These are phyloP conservation scores for Pterois miles DNA, from an alignment of 2,797 vertebrate species.

Conservation along the genomic window DNA sequence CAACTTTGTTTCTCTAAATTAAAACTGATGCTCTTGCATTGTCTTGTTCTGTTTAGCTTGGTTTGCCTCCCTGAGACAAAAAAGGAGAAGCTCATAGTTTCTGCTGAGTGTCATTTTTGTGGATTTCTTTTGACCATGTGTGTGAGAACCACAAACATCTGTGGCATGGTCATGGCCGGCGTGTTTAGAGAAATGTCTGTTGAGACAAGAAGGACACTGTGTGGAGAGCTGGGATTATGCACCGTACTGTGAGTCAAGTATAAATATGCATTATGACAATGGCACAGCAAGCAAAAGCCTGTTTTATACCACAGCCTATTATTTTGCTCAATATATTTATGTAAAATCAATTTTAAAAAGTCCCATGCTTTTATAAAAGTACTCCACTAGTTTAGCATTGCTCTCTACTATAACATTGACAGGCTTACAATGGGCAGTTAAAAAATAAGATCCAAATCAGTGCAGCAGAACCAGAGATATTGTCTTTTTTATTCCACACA, in stretches of 20 bases:
- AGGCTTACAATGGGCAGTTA: not conserved
- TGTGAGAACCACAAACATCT: constrained; percentile 61
- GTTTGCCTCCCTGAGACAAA: constrained; percentile 2
- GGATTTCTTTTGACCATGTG: constrained; percentile 50
- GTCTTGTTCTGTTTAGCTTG: constrained; percentile 2
- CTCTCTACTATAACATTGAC: not conserved
- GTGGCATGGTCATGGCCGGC: constrained; percentile 13
- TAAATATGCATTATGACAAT: not conserved
- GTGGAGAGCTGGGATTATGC: not conserved
- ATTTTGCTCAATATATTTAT: not conserved
- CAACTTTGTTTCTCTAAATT: constrained; percentile 36
- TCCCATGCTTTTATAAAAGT: not conserved
- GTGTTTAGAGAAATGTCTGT: constrained; percentile 4
- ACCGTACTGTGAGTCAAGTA: not conserved
- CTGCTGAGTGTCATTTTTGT: constrained; percentile 43
- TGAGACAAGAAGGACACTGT: constrained; percentile 2
- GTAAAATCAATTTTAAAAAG: not conserved
- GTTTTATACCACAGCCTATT: not conserved
- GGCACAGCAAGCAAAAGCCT: not conserved
- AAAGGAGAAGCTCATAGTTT: constrained; percentile 18
- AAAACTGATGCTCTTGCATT: constrained; percentile 12
- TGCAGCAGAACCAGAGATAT: not conserved
- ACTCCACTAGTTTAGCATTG: not conserved
- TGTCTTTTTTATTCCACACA: not conserved
- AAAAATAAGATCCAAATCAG: not conserved